Percentiles rank a stretch among this genome's conserved stretches.
phyloP scores from a whole-genome alignment of 2,888 invertebrate species.

The Drosophila lacicola region DNA sequence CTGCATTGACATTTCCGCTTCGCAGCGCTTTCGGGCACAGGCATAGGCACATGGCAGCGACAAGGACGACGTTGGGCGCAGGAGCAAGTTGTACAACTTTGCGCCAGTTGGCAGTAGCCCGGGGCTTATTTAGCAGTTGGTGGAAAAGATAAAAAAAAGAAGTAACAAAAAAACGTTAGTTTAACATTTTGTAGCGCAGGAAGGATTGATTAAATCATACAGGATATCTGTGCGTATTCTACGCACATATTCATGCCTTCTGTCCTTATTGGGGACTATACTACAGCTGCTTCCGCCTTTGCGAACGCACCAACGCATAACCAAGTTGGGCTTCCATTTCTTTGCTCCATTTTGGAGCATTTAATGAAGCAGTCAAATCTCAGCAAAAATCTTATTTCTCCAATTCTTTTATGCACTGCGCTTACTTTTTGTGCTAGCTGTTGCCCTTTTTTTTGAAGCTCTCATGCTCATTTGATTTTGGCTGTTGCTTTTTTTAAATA shows the following conservation, averaged over 20 bases:
- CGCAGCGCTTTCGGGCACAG: constrained; percentile 63
- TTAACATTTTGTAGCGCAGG: constrained; percentile 33
- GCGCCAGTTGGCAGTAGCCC: constrained; percentile 56
- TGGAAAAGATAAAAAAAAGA: constrained; percentile 10
- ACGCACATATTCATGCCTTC: constrained; percentile 3
- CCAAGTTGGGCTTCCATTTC: constrained; percentile 3
- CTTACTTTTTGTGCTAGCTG: constrained; percentile 37
- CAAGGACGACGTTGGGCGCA: constrained; percentile 6
- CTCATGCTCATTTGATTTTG: constrained; percentile 59
- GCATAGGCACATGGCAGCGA: constrained; percentile 26
- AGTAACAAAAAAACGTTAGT: constrained; percentile 25
- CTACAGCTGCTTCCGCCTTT: constrained; percentile 16
- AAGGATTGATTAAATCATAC: constrained; percentile 32
- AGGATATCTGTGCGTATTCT: constrained; percentile 26
- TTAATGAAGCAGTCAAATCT: constrained; percentile 67
- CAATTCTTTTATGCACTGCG: constrained; percentile 29
- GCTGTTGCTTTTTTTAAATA: constrained; percentile 44
- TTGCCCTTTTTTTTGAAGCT: constrained; percentile 21
- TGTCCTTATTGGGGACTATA: not conserved
- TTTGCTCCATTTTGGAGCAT: constrained; percentile 21
- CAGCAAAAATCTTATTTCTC: constrained; percentile 44
- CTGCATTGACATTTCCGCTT: constrained; percentile 81
- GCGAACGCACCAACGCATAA: constrained; percentile 1
- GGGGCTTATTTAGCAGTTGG: constrained; percentile 54
- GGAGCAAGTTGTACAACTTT: constrained; percentile 54